Base-by-base conservation (phyloP, 2,888 invertebrate species). In the Galerucella calmariensis region DNA sequence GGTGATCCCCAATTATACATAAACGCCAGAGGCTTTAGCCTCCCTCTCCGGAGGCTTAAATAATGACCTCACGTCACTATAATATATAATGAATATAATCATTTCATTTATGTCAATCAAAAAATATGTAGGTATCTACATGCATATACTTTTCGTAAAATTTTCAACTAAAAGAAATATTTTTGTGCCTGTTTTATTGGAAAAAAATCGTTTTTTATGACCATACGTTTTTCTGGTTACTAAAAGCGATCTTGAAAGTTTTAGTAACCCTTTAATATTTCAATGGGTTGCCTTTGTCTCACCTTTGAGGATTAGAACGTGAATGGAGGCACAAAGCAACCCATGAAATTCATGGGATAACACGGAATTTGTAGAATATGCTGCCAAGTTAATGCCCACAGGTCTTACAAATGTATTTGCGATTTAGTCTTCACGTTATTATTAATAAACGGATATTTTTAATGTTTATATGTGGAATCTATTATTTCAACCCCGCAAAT, bases 281-380 rank as follows among this genome's bases (percentile, higher is more conserved):
- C 53, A 76, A 71, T 65, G 48, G 66, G 41, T 63, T 69, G 46
- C 73, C 73, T 73, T 76, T 76, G 76, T 76, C 71, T 66, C 71
- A 76, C 71, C 71, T 76, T 73, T 59, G 62, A 68, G 71, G 73
- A 76, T 76, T 76, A 76, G 66, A 58, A 72, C 66, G 72, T 72
- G 72, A 72, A 66, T 72, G 58, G 66, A 48, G 62, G 46, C 66
- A 66, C 66, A 72, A 72, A 72, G 72, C 72, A 66, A 48, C 58
- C 66, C 66, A 72, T 67, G 66, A 27, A 48, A 72, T 59, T 67
- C 66, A 67, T 59, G 66, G 72, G 67, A 72, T 72, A 72, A 67
- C 72, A 48, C 48, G 46, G 46, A 66, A 59, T 35, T n/a, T 56
- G 48, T 59, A 66, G 44, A 41, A 46, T 20, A 20, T 66, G 56